Base-by-base conservation (phyloP, 2,797 vertebrate genomes). In the Varecia variegata region DNA sequence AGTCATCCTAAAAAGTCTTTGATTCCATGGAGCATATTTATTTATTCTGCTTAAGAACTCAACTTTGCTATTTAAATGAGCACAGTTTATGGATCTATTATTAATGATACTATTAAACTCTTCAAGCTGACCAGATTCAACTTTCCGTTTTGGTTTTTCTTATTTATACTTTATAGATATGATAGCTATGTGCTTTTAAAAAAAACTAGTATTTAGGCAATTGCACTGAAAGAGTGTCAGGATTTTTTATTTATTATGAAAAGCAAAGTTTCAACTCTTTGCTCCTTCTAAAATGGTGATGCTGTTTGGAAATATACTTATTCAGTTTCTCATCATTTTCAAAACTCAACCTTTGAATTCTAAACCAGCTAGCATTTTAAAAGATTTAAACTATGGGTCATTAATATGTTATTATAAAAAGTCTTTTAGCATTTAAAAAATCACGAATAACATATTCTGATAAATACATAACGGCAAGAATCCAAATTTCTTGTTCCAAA, bases 51-150 rank as follows among this genome's bases (percentile, higher is more conserved):
- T 90, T 96, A 96, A 97, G 89, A 95, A 93, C 79, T 93, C 94
- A 97, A 95, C 95, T 98, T 97, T 97, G 97, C 95, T 97, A 98
- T 98, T 97, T 98, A 98, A 97, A 97, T 93, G 94, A 95, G 88
- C 94, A 96, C 79, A 93, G 95, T 97, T 98, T 98, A 98, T 97
- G 86, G 88, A 98, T 98, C 94, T 96, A 94, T 98, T 98, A 98
- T 98, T 98, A 97, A 98, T 98, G 95, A 81, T 96, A 87, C 88
- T 96, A 85, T 97, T 98, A 98, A 98, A 87, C 76, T 70, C 40
- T 97, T 95, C 84, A 68, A 95, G 94, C 8, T 10, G 97, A 96
- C 94, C 96, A 98, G 97, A 95, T 96, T 98, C 65, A 97, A 96
- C 79, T 77, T 95, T 95, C 67, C 70, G 54, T 91, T 95, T 98